A percentile compares a stretch with the other conserved stretches of the same genome.
Conservation (phyloP, 2,113 vertebrate genomes). For the Calonectris borealis region DNA sequence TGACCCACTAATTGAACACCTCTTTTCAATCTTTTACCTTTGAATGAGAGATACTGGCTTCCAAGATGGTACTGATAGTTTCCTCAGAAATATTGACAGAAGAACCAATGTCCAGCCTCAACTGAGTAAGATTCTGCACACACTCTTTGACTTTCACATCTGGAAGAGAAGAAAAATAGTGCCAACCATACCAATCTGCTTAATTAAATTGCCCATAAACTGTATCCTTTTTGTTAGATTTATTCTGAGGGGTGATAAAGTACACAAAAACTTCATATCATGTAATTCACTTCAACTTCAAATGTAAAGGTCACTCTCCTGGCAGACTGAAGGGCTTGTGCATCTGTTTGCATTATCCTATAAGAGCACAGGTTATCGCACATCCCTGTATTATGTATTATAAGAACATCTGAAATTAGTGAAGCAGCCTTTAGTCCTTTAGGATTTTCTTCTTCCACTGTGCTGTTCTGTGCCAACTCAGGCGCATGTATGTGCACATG, state of each 20-base stretch:
- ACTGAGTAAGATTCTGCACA: conserved; percentile 35
- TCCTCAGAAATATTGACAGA: conserved; percentile 57
- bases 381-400: neutral
- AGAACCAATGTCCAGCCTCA: conserved; percentile 41
- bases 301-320: neutral
- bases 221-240: neutral
- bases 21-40: conserved; percentile 44
- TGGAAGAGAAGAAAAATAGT: neutral
- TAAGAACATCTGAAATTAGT: neutral
- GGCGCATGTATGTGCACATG: fast-evolving
- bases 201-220: neutral
- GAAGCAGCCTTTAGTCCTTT: neutral
- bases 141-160: conserved; percentile 62
- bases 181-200: neutral
- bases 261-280: neutral
- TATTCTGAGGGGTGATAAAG: neutral
- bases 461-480: neutral
- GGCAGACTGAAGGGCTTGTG: neutral
- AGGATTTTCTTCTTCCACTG: neutral
- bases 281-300: neutral
- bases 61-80: conserved; percentile 40
- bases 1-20: neutral
- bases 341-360: neutral
- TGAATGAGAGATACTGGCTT: conserved; percentile 44
- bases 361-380: neutral